phyloP scores from a whole-genome alignment of 2,797 vertebrate species.

The Squalus acanthias region DNA sequence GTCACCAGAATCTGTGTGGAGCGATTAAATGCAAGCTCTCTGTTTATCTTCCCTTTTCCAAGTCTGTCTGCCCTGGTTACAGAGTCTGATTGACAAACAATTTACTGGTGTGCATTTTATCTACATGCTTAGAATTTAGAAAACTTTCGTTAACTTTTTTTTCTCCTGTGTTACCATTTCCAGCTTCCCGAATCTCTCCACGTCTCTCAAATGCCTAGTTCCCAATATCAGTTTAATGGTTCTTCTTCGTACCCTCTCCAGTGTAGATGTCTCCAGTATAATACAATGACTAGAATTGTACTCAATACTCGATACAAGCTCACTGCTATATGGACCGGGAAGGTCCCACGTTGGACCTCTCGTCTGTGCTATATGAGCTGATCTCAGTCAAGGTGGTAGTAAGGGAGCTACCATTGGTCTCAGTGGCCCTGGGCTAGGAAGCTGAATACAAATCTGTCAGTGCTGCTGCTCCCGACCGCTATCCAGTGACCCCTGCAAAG shows the following conservation, averaged over 20 bases:
- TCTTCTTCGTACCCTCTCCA: no score
- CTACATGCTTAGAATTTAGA: neutral
- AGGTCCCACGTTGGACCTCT: neutral
- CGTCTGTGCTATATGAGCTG: neutral
- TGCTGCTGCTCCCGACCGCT: neutral
- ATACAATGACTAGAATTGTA: neutral
- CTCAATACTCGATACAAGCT: neutral
- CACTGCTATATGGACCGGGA: neutral
- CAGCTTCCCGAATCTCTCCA: neutral
- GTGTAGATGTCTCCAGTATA: no score
- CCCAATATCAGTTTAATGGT: neutral
- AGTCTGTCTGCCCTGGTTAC: neutral
- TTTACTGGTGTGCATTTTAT: neutral
- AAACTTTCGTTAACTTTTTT: neutral
- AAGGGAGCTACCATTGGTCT: neutral
- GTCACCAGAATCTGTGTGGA: neutral
- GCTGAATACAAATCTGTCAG: neutral
- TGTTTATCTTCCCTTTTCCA: neutral
- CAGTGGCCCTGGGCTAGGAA: neutral
- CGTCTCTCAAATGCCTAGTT: neutral
- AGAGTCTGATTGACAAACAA: neutral
- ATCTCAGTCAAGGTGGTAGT: neutral
- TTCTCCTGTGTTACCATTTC: neutral
- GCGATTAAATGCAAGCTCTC: neutral
- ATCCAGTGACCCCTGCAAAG: neutral